Percentiles rank a stretch among this genome's conserved stretches.
phyloP scores from a whole-genome alignment of 1,140 invertebrate species.

The Coelopa frigida region DNA sequence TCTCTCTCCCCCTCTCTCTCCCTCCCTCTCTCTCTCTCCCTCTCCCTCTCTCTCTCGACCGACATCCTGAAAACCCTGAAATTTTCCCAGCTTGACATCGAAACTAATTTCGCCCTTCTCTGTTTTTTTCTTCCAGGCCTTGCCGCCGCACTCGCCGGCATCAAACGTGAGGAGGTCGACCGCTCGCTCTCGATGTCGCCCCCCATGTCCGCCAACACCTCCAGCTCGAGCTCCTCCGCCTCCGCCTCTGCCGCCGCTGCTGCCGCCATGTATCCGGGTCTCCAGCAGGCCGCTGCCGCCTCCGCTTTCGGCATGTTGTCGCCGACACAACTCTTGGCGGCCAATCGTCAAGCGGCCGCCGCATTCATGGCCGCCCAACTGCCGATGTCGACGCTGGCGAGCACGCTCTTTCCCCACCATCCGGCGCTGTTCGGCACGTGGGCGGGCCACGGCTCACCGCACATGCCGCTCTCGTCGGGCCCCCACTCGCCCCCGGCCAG shows the following conservation, averaged over 20 bases:
- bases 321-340: conserved; percentile 51
- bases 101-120: not conserved
- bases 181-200: conserved; percentile 39
- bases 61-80: not conserved
- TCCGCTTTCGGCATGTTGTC: conserved; percentile 47
- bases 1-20: too few species aligned
- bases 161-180: conserved; percentile 44
- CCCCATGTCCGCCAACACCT: conserved; percentile 39
- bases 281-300: conserved; percentile 44
- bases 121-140: conserved; percentile 41
- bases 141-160: conserved; percentile 42
- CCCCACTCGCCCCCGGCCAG: conserved; percentile 40
- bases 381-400: conserved; percentile 38
- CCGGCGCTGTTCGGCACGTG: conserved; percentile 50
- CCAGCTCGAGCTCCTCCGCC: conserved; percentile 25
- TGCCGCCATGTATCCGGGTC: conserved; percentile 39
- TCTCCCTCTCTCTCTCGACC: too few species aligned
- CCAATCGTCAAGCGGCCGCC: conserved; percentile 48
- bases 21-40: too few species aligned
- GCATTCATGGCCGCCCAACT: conserved; percentile 42
- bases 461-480: conserved; percentile 31
- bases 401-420: conserved; percentile 46
- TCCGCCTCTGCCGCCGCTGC: conserved; percentile 22
- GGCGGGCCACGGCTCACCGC: conserved; percentile 36
- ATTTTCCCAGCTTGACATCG: not conserved